Conservation (phyloP, 2,113 vertebrate species). For the Lepus europaeus region DNA sequence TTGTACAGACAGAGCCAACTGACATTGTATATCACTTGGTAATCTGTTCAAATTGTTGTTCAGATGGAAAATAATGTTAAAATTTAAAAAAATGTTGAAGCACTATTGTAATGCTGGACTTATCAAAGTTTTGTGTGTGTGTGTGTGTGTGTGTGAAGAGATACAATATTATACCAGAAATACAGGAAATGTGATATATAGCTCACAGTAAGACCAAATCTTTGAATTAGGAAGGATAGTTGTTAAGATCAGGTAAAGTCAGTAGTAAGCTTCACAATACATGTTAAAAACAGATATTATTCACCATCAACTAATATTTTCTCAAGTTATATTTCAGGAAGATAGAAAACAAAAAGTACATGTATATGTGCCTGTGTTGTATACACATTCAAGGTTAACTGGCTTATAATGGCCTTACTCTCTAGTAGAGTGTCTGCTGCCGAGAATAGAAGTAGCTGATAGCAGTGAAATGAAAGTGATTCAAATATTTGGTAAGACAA, state of each 20-base stretch:
- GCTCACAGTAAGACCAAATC: background rate
- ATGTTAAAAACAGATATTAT: background rate
- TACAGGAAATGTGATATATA: slow-evolving; percentile 21
- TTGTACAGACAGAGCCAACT: background rate
- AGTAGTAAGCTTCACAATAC: slow-evolving; percentile 12
- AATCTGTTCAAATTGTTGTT: slow-evolving; percentile 47
- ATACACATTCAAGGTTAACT: background rate
- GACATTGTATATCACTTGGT: background rate
- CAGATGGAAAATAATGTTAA: slow-evolving; percentile 36
- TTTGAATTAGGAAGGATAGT: slow-evolving; percentile 31
- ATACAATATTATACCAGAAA: background rate
- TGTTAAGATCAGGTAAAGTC: background rate
- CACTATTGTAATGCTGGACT: background rate
- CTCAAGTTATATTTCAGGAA: background rate
- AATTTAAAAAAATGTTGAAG: background rate
- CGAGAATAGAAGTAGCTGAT: slow-evolving; percentile 20
- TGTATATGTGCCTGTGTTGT: background rate
- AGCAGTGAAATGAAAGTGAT: slow-evolving; percentile 53
- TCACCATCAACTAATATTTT: slow-evolving; percentile 34
- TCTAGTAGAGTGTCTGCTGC: background rate
- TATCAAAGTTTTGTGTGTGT: too few relatives aligned
- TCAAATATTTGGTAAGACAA: slow-evolving; percentile 20
- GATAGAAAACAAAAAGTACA: background rate
- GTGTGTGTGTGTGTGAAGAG: background rate
- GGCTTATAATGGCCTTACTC: background rate